phyloP scores from a whole-genome alignment of 2,888 invertebrate species.

The Apamea crenata region DNA sequence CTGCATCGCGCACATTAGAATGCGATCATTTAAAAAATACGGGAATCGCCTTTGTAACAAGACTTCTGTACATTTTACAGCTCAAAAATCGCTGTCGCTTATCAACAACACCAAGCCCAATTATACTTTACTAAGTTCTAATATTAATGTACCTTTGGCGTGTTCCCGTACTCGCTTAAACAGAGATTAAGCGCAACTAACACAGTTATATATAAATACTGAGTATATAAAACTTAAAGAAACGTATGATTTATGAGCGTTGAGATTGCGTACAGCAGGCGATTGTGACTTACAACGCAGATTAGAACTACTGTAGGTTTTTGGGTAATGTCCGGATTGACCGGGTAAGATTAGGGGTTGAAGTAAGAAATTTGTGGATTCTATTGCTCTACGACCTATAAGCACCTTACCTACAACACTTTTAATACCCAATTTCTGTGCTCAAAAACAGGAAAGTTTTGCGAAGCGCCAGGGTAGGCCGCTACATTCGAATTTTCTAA shows the following conservation, averaged over 20 bases:
- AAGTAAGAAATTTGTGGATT: constrained; percentile 33
- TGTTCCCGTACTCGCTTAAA: constrained; percentile 80
- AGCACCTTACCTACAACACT: background rate
- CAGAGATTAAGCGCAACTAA: constrained; percentile 84
- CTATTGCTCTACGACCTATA: background rate
- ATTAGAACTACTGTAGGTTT: constrained; percentile 60
- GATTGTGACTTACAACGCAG: constrained; percentile 57
- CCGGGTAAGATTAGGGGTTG: constrained; percentile 30
- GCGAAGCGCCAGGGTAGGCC: too few relatives aligned
- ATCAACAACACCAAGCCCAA: constrained; percentile 43
- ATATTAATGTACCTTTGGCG: constrained; percentile 89
- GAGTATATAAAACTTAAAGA: constrained; percentile 73
- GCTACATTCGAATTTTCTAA: too few relatives aligned
- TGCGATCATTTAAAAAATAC: background rate
- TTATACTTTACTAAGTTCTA: constrained; percentile 79
- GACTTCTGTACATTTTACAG: too few relatives aligned
- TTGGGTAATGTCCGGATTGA: background rate
- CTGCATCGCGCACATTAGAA: too few relatives aligned
- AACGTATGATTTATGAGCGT: constrained; percentile 73
- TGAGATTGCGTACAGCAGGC: constrained; percentile 68
- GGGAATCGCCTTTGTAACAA: too few relatives aligned
- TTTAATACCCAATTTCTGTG: background rate
- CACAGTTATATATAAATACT: constrained; percentile 69
- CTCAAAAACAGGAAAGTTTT: too few relatives aligned
- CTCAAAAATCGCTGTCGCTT: constrained; percentile 50